phyloP scores from a whole-genome alignment of 2,797 vertebrate species.

The Mallotus villosus region DNA sequence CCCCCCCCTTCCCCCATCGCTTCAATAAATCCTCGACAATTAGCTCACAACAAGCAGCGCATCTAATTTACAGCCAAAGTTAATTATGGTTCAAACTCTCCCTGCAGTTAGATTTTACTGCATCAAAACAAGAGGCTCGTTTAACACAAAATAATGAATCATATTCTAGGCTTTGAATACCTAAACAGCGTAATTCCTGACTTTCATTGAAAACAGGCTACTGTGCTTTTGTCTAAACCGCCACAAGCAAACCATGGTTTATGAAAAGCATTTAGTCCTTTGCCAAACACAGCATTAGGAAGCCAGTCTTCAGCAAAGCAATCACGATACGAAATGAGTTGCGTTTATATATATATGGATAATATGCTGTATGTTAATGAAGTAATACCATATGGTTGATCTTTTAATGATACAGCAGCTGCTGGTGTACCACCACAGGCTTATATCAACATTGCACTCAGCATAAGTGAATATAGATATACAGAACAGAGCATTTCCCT shows the following conservation, averaged over 20 bases:
- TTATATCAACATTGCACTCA: neutral
- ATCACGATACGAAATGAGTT: conserved; percentile 39
- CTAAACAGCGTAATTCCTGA: conserved; percentile 50
- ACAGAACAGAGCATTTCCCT: no score
- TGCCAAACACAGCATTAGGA: conserved; percentile 38
- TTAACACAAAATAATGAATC: conserved; percentile 73
- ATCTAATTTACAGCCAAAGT: conserved; percentile 72
- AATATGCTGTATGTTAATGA: neutral
- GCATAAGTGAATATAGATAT: no score
- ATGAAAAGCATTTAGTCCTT: conserved; percentile 49
- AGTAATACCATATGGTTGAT: no score
- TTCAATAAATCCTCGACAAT: conserved; percentile 76
- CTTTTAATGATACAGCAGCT: no score
- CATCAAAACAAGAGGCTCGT: conserved; percentile 72
- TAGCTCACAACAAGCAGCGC: conserved; percentile 70
- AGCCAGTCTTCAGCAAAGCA: conserved; percentile 30
- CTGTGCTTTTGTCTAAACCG: conserved; percentile 40
- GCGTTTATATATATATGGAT: neutral
- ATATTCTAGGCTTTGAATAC: conserved; percentile 64
- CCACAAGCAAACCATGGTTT: conserved; percentile 45
- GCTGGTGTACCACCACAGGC: neutral
- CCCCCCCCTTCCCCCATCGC: conserved; percentile 39
- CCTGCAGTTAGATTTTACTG: conserved; percentile 70
- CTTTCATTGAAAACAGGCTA: conserved; percentile 42
- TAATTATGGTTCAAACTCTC: conserved; percentile 75